A percentile compares a stretch with the other conserved stretches of the same genome.
phyloP scores from a whole-genome alignment of 2,113 vertebrate genomes.

The Prionailurus viverrinus region DNA sequence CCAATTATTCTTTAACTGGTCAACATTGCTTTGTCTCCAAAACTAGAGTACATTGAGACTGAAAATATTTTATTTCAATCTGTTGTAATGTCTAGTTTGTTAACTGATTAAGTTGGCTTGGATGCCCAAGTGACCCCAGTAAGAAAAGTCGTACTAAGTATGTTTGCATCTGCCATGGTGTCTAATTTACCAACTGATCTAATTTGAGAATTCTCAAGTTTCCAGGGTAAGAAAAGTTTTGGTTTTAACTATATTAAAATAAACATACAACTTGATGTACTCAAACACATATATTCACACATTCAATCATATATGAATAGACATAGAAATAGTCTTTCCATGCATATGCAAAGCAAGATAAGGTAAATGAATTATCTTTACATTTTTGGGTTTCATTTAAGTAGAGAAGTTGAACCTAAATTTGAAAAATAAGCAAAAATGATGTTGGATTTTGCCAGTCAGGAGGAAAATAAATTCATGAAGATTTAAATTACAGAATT shows the following conservation, averaged over 20 bases:
- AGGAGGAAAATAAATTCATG: slow-evolving; percentile 7
- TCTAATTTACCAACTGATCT: background rate
- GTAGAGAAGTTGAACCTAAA: background rate
- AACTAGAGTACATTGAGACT: background rate
- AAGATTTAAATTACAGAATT: slow-evolving; percentile 55
- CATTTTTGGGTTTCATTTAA: background rate
- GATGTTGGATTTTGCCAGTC: background rate
- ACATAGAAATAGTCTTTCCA: slow-evolving; percentile 6
- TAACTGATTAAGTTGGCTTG: background rate
- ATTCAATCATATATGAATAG: background rate
- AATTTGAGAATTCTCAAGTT: background rate
- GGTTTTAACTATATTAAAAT: slow-evolving; percentile 4
- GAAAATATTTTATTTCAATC: background rate
- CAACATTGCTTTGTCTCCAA: background rate
- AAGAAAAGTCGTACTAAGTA: background rate
- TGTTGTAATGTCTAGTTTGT: background rate
- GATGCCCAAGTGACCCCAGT: background rate
- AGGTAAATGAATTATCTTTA: background rate
- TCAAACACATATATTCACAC: background rate
- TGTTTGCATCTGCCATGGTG: background rate
- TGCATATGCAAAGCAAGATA: background rate
- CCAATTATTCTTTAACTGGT: background rate
- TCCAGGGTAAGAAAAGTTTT: background rate
- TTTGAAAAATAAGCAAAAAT: slow-evolving; percentile 48
- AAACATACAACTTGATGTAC: background rate